Percentiles rank a stretch among this genome's conserved stretches.
Conservation (phyloP, 2,113 vertebrate species). For the Deroptyus accipitrinus region DNA sequence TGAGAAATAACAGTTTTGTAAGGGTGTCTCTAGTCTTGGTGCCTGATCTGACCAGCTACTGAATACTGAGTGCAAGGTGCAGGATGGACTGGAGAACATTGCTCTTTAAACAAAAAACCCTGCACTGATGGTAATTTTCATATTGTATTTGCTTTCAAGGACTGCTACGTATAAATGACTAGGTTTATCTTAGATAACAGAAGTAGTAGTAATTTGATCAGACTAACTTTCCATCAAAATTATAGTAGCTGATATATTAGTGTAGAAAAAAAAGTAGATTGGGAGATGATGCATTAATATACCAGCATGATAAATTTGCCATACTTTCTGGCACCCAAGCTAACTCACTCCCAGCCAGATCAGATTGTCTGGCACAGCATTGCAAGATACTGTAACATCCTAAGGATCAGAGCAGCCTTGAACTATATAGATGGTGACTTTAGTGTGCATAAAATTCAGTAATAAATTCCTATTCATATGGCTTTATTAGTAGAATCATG, state of each 20-base stretch:
- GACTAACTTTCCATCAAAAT: background rate
- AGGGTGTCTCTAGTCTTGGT: background rate
- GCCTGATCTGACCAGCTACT: background rate
- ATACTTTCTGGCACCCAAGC: background rate
- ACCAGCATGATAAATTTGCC: background rate
- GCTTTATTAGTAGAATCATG: background rate
- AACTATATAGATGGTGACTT: background rate
- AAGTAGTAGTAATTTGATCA: background rate
- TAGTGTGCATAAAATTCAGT: conserved; percentile 2
- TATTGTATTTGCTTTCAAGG: background rate
- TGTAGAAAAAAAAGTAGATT: background rate
- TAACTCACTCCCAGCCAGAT: background rate
- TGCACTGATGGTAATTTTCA: background rate
- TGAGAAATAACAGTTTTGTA: background rate
- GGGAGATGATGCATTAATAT: background rate
- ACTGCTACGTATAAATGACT: background rate
- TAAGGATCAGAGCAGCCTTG: background rate
- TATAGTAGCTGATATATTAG: background rate
- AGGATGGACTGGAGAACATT: background rate
- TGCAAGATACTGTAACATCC: background rate
- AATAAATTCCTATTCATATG: conserved; percentile 12
- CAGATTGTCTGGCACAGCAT: background rate
- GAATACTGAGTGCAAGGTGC: background rate
- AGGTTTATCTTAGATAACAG: background rate
- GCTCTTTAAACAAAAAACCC: background rate